Evolutionary conservation across 2,113 vertebrate genomes (phyloP).

Genomic region (Sinocyclocheilus anshuiensis): DNA sequence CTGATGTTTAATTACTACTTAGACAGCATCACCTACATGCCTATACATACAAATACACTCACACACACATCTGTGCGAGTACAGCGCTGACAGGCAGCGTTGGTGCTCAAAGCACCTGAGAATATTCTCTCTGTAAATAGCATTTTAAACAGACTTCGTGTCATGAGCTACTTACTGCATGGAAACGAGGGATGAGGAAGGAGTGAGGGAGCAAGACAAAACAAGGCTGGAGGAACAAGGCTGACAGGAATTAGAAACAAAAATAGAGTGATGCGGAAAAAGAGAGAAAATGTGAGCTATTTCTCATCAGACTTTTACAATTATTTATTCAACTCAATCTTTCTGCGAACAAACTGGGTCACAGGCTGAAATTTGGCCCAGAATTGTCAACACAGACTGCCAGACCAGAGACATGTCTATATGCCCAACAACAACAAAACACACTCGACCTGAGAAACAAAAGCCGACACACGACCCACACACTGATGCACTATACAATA

Average conservation of each 20-base stretch:
- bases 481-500: neutral
- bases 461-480: neutral
- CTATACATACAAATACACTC: neutral
- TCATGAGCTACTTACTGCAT: conserved; percentile 20
- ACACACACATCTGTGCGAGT: conserved; percentile 3
- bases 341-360: neutral
- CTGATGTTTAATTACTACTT: conserved; percentile 22
- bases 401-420: neutral
- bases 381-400: conserved; percentile 11
- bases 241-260: neutral
- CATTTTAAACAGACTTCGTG: conserved; percentile 33
- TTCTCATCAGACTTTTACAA: neutral
- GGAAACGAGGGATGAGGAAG: neutral
- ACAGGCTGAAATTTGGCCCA: conserved; percentile 12
- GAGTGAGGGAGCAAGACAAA: conserved; percentile 31
- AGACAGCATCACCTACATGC: neutral
- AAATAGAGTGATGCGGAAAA: neutral
- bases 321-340: conserved; percentile 21
- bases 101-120: conserved; percentile 21
- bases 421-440: conserved; percentile 15
- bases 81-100: neutral
- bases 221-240: conserved; percentile 8
- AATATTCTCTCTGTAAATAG: conserved; percentile 2
- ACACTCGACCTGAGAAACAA: conserved; percentile 15
- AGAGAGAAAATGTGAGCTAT: neutral